Conservation (phyloP, 1,140 invertebrate species). For the Caenorhabditis latens region DNA sequence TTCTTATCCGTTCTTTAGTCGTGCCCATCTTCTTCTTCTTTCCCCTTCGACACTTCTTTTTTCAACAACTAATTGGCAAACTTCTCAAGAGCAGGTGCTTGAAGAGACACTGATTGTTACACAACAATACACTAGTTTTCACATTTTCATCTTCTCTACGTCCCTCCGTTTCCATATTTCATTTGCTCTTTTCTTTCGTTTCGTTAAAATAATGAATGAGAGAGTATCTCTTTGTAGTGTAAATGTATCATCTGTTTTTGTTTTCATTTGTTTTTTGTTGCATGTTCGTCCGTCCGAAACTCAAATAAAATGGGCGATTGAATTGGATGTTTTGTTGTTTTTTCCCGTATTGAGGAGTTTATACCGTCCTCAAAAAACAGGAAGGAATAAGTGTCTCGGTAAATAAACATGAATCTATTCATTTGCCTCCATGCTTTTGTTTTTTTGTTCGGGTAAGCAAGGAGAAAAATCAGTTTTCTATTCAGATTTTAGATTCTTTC, state of each 20-base stretch:
- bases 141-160: background rate
- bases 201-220: background rate
- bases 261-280: background rate
- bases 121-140: conserved; percentile 49
- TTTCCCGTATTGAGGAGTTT: background rate
- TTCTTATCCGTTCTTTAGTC: conserved; percentile 43
- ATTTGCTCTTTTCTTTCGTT: conserved; percentile 6
- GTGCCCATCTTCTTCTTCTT: background rate
- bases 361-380: background rate
- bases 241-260: background rate
- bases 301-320: no score
- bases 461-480: no score
- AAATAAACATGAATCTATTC: background rate
- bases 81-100: conserved; percentile 54
- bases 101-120: conserved; percentile 38
- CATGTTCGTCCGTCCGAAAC: no score
- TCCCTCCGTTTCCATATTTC: background rate
- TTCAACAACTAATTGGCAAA: conserved; percentile 56
- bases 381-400: conserved; percentile 3
- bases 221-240: no score
- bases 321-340: background rate
- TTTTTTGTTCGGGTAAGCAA: background rate
- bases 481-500: no score
- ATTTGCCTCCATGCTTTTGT: background rate
- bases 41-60: background rate